Evolutionary conservation across 2,113 vertebrate genomes (phyloP), one percentile per base, ranked within the genome.

Genomic region (Megaceryle maxima): DNA sequence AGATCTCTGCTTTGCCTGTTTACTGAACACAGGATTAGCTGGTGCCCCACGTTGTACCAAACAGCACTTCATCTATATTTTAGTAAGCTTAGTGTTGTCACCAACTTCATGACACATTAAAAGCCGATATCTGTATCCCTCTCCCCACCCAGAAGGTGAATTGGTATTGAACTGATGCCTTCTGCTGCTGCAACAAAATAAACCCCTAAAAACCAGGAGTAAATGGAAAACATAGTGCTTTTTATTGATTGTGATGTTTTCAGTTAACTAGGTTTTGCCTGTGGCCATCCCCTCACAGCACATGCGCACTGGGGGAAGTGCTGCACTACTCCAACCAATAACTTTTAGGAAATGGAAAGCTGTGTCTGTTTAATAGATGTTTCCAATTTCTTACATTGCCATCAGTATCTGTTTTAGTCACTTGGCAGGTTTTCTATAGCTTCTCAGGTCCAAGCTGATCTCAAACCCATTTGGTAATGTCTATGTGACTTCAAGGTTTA

Each of bases 181-280:
- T 81, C 92, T 90, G 53, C 76, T 94, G 87, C 93, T 93, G 85
- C 95, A 94, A 95, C 81, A 97, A 97, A 98, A 97, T 92, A 96
- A 96, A 94, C 89, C 87, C 90, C 96, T 69, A 84, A 97, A 97
- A 95, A 86, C 11, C 50, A 35, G 73, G 68, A 98, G 92, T 95
- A 97, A 97, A 94, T 97, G 93, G 95, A 96, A 98, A 97, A 94
- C 92, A 90, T 41, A 92, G 96, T 93, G 96, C 92, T 93, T 97
- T 92, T 84, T 96, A 97, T 97, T 83, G 97, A 98, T 87, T 97
- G 92, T 78, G 92, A 95, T 97, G 96, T 96, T 97, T 96, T 95
- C 90, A 90, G 87, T 94, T 96, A 97, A 97, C 93, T 64, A 17
- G 29, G 90, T 96, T 97, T 96, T 50, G 43, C 93, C 78, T 82